Conservation (phyloP, 2,113 vertebrate species). For the Oostethus manadensis region DNA sequence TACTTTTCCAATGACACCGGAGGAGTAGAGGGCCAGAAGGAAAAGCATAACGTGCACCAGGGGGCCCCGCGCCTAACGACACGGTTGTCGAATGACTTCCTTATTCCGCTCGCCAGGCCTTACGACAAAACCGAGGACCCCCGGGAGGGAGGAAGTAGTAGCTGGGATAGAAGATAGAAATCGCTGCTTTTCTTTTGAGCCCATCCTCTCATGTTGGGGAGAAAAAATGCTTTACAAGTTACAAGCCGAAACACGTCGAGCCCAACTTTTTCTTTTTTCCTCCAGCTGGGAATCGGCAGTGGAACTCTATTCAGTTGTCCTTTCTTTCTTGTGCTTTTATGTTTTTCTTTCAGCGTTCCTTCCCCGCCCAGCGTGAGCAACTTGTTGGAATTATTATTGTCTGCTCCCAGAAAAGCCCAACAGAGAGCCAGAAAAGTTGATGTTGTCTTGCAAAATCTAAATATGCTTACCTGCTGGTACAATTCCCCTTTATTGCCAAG, state of each 20-base stretch:
- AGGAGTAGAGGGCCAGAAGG: too few species aligned
- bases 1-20: too few species aligned
- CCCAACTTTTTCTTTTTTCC: constrained; percentile 22
- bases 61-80: too few species aligned
- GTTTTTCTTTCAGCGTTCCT: constrained; percentile 25
- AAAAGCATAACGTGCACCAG: too few species aligned
- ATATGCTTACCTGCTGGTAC: constrained; percentile 27
- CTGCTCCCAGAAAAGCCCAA: constrained; percentile 41
- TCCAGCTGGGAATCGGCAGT: constrained; percentile 27
- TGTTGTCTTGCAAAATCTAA: constrained; percentile 29
- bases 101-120: constrained; percentile 1
- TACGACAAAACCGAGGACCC: too few species aligned
- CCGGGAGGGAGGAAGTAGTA: too few species aligned
- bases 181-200: constrained; percentile 37
- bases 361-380: constrained; percentile 30
- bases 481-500: background rate
- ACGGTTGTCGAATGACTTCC: too few species aligned
- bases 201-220: constrained; percentile 58
- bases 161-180: constrained; percentile 31
- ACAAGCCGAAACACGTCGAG: constrained; percentile 62
- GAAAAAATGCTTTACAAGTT: constrained; percentile 57
- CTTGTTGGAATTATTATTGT: constrained; percentile 49
- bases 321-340: constrained; percentile 32
- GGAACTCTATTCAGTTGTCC: constrained; percentile 52
- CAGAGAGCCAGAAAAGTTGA: constrained; percentile 19